Percentiles rank a stretch among this genome's conserved stretches.
Evolutionary conservation across 2,113 vertebrate species (phyloP).

Genomic region (Parus major): DNA sequence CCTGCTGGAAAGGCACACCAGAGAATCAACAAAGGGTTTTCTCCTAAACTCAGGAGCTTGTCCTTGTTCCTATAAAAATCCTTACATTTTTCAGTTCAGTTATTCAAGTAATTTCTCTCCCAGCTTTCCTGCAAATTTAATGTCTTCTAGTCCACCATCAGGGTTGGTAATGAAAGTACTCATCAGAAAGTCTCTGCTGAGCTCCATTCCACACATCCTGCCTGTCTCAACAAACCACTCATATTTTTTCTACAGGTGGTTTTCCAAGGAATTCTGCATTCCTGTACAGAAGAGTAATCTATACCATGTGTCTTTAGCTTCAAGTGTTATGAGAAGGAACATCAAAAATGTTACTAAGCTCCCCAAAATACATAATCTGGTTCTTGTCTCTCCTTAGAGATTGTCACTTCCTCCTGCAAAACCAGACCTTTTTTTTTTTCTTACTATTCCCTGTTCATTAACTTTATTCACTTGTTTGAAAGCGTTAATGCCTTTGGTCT

Average conservation of each 20-base stretch:
- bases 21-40: background rate
- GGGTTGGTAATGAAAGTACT: background rate
- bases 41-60: background rate
- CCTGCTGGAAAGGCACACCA: background rate
- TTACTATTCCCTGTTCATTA: background rate
- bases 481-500: background rate
- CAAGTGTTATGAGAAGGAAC: background rate
- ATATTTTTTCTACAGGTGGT: background rate
- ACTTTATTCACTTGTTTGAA: background rate
- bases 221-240: background rate
- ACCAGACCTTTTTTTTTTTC: background rate
- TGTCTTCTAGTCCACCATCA: background rate
- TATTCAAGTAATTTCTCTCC: background rate
- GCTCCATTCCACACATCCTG: background rate
- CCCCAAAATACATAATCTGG: background rate
- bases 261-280: background rate
- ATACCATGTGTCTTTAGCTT: background rate
- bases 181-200: background rate
- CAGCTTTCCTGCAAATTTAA: background rate
- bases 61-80: background rate
- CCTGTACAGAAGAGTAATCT: background rate
- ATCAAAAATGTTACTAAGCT: background rate
- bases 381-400: background rate
- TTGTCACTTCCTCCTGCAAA: background rate
- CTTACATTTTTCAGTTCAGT: background rate